These are phyloP conservation scores for Corydoras sp. DNA, from an alignment of 2,113 vertebrate species.

Conservation along the genomic window DNA sequence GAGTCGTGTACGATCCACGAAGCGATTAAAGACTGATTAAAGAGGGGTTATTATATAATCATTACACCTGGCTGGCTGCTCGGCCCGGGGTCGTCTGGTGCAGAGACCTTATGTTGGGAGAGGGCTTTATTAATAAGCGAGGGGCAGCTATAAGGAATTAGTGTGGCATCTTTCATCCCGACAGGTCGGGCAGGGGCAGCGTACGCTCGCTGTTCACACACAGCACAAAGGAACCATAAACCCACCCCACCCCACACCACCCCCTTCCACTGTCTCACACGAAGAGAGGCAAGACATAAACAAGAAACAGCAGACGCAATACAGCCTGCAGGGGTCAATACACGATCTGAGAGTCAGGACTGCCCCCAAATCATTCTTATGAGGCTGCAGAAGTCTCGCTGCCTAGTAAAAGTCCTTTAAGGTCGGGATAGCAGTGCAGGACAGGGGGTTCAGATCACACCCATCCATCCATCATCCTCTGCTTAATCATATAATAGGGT, in stretches of 20 bases:
- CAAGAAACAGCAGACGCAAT: conserved; percentile 33
- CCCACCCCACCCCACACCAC: too few relatives aligned
- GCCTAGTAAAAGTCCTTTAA: background rate
- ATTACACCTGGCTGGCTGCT: background rate
- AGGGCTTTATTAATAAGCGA: conserved; percentile 63
- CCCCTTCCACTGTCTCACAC: conserved; percentile 33
- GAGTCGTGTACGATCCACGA: too few relatives aligned
- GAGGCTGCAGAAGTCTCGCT: background rate
- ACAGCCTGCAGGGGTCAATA: conserved; percentile 6
- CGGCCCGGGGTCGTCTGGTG: conserved; percentile 42
- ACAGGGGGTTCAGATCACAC: too few relatives aligned
- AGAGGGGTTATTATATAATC: too few relatives aligned
- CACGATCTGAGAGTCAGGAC: conserved; percentile 10
- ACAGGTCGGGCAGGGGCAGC: conserved; percentile 47
- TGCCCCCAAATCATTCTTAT: background rate
- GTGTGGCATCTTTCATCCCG: conserved; percentile 62
- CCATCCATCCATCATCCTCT: too few relatives aligned
- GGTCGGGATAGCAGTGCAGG: too few relatives aligned
- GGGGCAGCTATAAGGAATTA: conserved; percentile 59
- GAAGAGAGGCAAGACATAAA: conserved; percentile 50
- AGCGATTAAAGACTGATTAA: too few relatives aligned
- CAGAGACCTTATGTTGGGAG: conserved; percentile 43
- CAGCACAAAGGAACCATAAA: conserved; percentile 44
- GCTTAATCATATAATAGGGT: too few relatives aligned
- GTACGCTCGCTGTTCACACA: conserved; percentile 26